Conservation (phyloP, 2,888 invertebrate genomes). For the Drosophila prolongata region DNA sequence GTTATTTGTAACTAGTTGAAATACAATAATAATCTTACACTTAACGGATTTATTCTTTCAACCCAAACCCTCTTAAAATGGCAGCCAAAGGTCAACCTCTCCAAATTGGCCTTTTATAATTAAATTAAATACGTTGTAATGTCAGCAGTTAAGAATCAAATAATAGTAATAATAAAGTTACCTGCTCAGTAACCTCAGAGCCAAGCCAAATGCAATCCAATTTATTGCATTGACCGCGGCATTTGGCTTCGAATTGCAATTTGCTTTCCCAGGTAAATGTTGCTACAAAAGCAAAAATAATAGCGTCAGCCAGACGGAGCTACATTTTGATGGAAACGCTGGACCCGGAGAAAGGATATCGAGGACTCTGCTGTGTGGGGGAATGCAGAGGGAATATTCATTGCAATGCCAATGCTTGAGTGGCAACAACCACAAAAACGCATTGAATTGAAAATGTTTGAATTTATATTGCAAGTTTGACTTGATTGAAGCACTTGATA, state of each 20-base stretch:
- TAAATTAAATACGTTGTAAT: constrained; percentile 59
- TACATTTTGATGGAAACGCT: constrained; percentile 67
- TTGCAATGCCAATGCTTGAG: constrained; percentile 67
- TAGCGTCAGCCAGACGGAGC: constrained; percentile 35
- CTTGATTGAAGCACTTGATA: constrained; percentile 76
- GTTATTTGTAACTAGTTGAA: no score
- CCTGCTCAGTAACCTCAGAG: constrained; percentile 28
- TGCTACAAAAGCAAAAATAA: constrained; percentile 42
- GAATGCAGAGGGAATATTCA: constrained; percentile 64
- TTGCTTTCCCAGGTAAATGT: constrained; percentile 67
- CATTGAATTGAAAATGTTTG: constrained; percentile 77
- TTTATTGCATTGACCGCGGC: constrained; percentile 73
- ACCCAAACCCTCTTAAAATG: background rate
- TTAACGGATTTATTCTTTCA: no score
- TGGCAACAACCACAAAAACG: constrained; percentile 76
- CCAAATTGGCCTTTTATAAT: constrained; percentile 34
- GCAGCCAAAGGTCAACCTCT: background rate
- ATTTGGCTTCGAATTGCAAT: constrained; percentile 61
- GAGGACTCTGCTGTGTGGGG: constrained; percentile 32
- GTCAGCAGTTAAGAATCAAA: constrained; percentile 50
- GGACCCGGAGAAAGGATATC: constrained; percentile 43
- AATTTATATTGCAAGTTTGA: constrained; percentile 78
- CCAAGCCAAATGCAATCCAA: constrained; percentile 59
- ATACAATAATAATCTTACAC: no score
- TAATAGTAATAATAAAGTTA: constrained; percentile 50